Evolutionary conservation across 2,797 vertebrate species (phyloP).

Genomic region (Oryzias dopingdopingensis): DNA sequence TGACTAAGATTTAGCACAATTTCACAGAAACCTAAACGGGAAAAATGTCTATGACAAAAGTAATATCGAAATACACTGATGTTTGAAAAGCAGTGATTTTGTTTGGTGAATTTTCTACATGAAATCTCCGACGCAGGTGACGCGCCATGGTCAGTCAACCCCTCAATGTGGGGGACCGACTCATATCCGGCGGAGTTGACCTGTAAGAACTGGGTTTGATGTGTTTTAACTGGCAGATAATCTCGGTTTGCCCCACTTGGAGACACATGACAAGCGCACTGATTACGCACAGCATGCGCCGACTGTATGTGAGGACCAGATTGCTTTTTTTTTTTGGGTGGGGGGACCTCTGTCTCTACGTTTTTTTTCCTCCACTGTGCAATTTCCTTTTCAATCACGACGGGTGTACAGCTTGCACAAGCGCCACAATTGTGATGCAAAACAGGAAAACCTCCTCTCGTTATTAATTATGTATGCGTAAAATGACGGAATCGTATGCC

Average conservation of each 20-base stretch:
- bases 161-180: background rate
- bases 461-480: slow-evolving; percentile 73
- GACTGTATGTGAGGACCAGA: slow-evolving; percentile 74
- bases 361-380: slow-evolving; percentile 59
- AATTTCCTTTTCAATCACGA: slow-evolving; percentile 79
- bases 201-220: slow-evolving; percentile 33
- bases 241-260: slow-evolving; percentile 65
- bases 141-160: background rate
- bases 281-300: slow-evolving; percentile 76
- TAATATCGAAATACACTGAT: no score
- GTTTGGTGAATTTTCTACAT: no score
- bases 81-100: no score
- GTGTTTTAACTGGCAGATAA: slow-evolving; percentile 56
- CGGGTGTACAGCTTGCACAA: slow-evolving; percentile 61
- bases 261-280: slow-evolving; percentile 49
- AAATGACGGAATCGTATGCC: slow-evolving; percentile 67
- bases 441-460: slow-evolving; percentile 70
- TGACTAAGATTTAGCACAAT: no score
- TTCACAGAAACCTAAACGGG: no score
- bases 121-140: no score
- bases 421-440: slow-evolving; percentile 71
- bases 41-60: no score
- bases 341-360: slow-evolving; percentile 40
- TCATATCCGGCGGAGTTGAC: slow-evolving; percentile 27
- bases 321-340: slow-evolving; percentile 54